phyloP scores from a whole-genome alignment of 2,888 invertebrate genomes.

The Branchellion lobata region DNA sequence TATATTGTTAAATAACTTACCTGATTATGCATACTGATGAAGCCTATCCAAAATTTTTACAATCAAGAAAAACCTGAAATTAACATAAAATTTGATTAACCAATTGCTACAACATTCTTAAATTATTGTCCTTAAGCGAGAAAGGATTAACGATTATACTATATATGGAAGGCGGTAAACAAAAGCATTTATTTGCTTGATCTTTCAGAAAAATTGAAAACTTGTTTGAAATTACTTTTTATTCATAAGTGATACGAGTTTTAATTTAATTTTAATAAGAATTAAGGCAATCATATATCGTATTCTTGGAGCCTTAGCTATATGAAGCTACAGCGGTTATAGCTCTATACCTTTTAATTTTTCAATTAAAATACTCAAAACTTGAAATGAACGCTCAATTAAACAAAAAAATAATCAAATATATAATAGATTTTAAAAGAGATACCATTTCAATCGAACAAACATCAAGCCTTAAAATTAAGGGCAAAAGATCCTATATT shows the following conservation, averaged over 20 bases:
- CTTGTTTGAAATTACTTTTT: background rate
- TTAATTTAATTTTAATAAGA: background rate
- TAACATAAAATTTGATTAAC: background rate
- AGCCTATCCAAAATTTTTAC: slow-evolving; percentile 2
- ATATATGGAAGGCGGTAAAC: slow-evolving; percentile 11
- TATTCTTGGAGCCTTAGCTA: background rate
- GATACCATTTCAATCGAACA: slow-evolving; percentile 22
- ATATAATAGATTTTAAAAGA: background rate
- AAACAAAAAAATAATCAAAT: slow-evolving; percentile 3
- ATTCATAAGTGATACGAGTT: background rate
- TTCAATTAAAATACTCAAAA: background rate
- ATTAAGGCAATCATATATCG: background rate
- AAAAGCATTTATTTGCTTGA: background rate
- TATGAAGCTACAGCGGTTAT: slow-evolving; percentile 15
- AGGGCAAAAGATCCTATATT: slow-evolving; percentile 23
- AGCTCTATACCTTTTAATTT: background rate
- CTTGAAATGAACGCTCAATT: background rate
- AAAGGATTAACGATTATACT: background rate
- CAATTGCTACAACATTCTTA: background rate
- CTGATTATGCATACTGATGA: slow-evolving; percentile 27
- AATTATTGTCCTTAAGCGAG: background rate
- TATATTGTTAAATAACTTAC: background rate
- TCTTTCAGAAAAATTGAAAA: background rate
- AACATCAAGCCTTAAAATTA: slow-evolving; percentile 33
- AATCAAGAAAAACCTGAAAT: slow-evolving; percentile 25